phyloP scores from a whole-genome alignment of 2,888 invertebrate species.

The Crossocerus cetratus region DNA sequence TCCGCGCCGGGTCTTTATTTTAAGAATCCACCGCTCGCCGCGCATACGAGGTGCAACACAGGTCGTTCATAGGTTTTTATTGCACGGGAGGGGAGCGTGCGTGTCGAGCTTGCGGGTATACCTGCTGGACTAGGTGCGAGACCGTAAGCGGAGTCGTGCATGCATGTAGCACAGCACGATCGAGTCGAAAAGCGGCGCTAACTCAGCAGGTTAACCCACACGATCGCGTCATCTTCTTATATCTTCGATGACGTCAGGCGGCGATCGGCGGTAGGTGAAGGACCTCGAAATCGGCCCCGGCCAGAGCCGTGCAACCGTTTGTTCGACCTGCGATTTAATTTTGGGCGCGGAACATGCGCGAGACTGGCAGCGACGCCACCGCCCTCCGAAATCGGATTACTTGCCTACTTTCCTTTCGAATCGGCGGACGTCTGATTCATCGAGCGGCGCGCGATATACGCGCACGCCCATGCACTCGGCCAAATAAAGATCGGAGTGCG shows the following conservation, averaged over 20 bases:
- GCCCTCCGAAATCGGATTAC: slow-evolving; percentile 18
- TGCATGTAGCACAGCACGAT: slow-evolving; percentile 25
- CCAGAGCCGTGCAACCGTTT: slow-evolving; percentile 18
- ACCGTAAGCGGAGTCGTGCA: slow-evolving; percentile 22
- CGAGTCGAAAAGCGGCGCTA: slow-evolving; percentile 58
- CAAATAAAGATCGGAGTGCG: too few relatives aligned
- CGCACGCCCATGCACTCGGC: too few relatives aligned
- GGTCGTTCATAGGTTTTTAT: slow-evolving; percentile 9
- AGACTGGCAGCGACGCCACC: too few relatives aligned
- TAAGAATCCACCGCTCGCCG: neutral
- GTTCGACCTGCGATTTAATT: slow-evolving; percentile 31
- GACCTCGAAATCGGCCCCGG: slow-evolving; percentile 46
- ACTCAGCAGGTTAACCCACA: slow-evolving; percentile 60
- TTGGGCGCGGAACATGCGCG: neutral
- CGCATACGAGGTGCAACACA: neutral
- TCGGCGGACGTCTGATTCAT: too few relatives aligned
- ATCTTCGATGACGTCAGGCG: slow-evolving; percentile 55
- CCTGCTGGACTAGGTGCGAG: slow-evolving; percentile 9
- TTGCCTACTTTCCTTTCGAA: slow-evolving; percentile 16
- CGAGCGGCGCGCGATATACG: too few relatives aligned
- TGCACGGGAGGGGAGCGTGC: neutral
- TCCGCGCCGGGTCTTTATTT: too few relatives aligned
- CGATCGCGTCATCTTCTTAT: slow-evolving; percentile 63
- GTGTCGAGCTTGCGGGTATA: neutral
- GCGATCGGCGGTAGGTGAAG: slow-evolving; percentile 47